Percentiles rank a stretch among this genome's conserved stretches.
These are phyloP conservation scores for Heliornis fulica DNA, from an alignment of 2,113 vertebrate species.

Conservation along the genomic window DNA sequence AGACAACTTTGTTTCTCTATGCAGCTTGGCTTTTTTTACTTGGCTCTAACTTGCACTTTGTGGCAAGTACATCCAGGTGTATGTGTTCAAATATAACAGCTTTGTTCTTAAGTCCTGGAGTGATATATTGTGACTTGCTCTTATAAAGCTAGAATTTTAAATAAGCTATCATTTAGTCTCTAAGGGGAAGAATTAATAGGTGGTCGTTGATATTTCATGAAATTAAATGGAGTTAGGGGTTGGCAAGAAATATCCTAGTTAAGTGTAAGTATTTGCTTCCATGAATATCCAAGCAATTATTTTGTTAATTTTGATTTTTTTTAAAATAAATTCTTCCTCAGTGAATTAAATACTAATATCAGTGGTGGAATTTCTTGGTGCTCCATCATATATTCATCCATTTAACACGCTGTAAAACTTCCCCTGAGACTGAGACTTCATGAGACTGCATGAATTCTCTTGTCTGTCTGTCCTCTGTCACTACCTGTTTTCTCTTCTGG, in stretches of 20 bases:
- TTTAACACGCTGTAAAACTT: no score
- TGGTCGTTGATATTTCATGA: background rate
- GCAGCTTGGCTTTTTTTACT: background rate
- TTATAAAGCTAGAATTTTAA: background rate
- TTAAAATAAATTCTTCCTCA: background rate
- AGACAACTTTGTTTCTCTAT: background rate
- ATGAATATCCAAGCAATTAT: background rate
- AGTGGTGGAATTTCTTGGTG: background rate
- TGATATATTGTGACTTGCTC: background rate
- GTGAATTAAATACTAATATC: background rate
- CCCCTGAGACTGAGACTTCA: no score
- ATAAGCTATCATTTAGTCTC: background rate
- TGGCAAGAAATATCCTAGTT: background rate
- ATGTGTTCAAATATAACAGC: fast-evolving
- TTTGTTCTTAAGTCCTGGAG: background rate
- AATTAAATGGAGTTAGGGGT: background rate
- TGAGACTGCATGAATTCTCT: background rate
- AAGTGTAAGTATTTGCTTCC: background rate
- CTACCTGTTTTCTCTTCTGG: background rate
- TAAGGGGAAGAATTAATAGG: background rate
- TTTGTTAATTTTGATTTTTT: background rate
- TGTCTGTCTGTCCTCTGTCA: background rate
- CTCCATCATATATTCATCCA: no score
- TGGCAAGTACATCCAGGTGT: background rate
- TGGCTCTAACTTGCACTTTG: background rate